Base-by-base conservation (phyloP, 2,888 invertebrate genomes). In the Diloba caeruleocephala region DNA sequence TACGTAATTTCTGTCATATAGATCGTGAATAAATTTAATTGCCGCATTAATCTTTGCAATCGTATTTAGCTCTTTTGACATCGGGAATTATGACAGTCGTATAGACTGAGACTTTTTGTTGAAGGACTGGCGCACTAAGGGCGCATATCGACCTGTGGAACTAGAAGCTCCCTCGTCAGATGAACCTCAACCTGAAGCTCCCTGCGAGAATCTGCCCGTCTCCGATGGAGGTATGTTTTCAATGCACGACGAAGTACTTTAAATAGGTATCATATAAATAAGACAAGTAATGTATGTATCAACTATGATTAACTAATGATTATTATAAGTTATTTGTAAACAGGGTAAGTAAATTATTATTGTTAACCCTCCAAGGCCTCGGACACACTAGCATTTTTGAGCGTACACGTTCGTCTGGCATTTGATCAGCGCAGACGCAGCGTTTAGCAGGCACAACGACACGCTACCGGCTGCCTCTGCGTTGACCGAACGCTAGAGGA, bases 61-160 rank as follows among this genome's bases (percentile, higher is more conserved):
- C 14, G 23, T 33, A 23, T 21, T 36, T 21, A 36, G 12, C 21
- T 23, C 21, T 15, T 28, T 39, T 39, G 8, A 31, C 23, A 21
- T 33, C 12, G n/a, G n/a, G 31, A 23, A 34, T 36, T 43, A 26
- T 29, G 43, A 9, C 17, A 5, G 26, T 10, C 13, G 10, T 29
- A 23, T 25, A 39, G 21, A 28, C n/a, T 64, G 25, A 25, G 38
- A 38, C 9, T 13, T 23, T 34, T 54, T 84, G 74, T 66, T 78
- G 57, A 66, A 92, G 88, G 92, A 91, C 70, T 92, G 89, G 91
- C 90, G 89, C 68, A 88, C 87, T 36, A 91, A 88, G 85, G 93
- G 93, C 13, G 85, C 90, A 10, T 93, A 93, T 71, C 85, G 89
- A 13, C 84, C 90, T 1, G 82, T 93, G 34, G 87, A 87, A 19